phyloP scores from a whole-genome alignment of 1,140 invertebrate genomes.

The Amyelois transitella region DNA sequence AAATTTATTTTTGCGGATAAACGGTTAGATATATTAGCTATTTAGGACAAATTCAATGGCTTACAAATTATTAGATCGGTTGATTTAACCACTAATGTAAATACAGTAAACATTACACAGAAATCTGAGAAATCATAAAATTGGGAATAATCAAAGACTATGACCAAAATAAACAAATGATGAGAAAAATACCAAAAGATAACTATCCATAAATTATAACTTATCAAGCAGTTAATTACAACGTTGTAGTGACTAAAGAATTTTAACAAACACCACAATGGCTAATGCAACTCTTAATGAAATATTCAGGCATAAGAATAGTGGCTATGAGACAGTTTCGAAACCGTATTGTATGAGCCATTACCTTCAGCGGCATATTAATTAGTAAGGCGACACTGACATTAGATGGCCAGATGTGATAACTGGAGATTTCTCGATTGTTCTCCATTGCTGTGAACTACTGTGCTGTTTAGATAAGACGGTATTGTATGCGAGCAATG shows the following conservation, averaged over 20 bases:
- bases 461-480: conserved; percentile 9
- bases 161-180: no score
- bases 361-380: conserved; percentile 18
- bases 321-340: conserved; percentile 24
- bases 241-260: background rate
- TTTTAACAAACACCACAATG: background rate
- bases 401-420: conserved; percentile 32
- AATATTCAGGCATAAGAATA: background rate
- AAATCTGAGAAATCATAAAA: no score
- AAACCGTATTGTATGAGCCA: conserved; percentile 15
- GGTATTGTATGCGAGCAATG: conserved; percentile 3
- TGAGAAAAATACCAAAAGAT: no score
- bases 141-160: no score
- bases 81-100: no score
- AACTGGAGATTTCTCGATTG: conserved; percentile 31
- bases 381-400: conserved; percentile 34
- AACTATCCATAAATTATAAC: no score
- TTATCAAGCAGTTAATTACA: background rate
- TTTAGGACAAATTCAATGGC: no score
- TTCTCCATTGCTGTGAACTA: conserved; percentile 17
- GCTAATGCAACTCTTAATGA: background rate
- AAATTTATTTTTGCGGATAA: no score
- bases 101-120: no score
- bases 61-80: no score
- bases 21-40: no score